These are phyloP conservation scores for Gallinago nigripennis DNA, from an alignment of 2,797 vertebrate genomes.

Conservation along the genomic window DNA sequence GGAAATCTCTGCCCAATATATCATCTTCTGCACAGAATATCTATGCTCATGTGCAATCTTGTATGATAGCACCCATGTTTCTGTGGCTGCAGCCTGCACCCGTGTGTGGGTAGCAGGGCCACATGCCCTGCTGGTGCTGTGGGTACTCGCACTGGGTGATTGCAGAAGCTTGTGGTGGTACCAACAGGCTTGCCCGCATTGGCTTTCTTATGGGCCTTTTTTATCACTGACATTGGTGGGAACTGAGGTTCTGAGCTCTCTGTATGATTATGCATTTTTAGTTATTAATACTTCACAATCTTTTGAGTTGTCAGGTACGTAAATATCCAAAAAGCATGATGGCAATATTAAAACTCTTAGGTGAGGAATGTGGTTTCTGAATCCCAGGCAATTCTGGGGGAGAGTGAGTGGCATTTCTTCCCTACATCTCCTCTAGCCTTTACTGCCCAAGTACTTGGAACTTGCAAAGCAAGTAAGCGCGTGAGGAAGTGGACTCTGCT, in stretches of 20 bases:
- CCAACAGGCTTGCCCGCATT: fast-evolving
- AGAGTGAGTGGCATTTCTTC: not conserved
- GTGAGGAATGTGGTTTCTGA: not conserved
- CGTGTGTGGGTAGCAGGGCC: not conserved
- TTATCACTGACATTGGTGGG: not conserved
- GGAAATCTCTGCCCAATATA: not conserved
- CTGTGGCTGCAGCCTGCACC: not conserved
- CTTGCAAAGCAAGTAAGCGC: not conserved
- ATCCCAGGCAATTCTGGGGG: not conserved
- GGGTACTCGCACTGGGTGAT: fast-evolving
- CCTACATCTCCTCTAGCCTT: not conserved
- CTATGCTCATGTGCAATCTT: not conserved
- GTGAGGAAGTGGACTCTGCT: not conserved
- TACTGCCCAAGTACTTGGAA: not conserved
- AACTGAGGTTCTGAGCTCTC: not conserved
- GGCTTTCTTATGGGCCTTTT: not conserved
- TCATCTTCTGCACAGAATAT: not conserved
- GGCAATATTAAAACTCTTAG: not conserved
- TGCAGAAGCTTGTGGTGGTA: not conserved
- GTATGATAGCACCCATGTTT: not conserved
- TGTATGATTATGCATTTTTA: not conserved
- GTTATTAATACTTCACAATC: not conserved
- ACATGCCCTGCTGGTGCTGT: not conserved
- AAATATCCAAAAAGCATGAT: not conserved
- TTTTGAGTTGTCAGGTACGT: not conserved